Conservation (phyloP, 2,113 vertebrate genomes). For the Paramormyrops kingsleyae region DNA sequence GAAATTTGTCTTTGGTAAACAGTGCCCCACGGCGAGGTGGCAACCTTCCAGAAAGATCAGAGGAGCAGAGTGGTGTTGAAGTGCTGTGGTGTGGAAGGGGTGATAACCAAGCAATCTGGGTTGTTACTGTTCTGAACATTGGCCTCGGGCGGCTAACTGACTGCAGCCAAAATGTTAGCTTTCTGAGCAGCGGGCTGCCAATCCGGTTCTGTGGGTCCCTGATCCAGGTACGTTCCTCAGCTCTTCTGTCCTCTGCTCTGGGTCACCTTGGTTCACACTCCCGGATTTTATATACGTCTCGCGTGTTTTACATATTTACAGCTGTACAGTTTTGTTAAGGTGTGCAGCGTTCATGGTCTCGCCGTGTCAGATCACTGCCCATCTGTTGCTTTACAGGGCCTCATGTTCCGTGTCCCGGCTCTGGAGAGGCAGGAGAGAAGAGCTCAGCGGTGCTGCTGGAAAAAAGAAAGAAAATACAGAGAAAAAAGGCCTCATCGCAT, state of each 20-base stretch:
- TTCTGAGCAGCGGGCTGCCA: not conserved
- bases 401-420: not conserved
- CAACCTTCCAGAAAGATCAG: not conserved
- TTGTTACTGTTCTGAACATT: constrained; percentile 50
- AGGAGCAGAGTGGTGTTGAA: not conserved
- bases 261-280: not conserved
- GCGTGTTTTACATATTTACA: not conserved
- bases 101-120: constrained; percentile 51
- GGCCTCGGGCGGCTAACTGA: constrained; percentile 35
- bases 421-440: not conserved
- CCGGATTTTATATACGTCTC: not conserved
- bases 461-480: constrained; percentile 42
- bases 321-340: not conserved
- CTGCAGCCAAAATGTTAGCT: not conserved
- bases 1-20: constrained; percentile 22
- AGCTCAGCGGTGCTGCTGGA: constrained; percentile 9
- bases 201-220: not conserved
- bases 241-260: not conserved
- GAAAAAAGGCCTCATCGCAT: not conserved
- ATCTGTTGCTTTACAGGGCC: not conserved
- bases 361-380: not conserved
- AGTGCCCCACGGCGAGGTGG: not conserved
- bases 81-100: constrained; percentile 31
- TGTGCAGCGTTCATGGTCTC: not conserved
- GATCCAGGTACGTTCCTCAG: not conserved